These are phyloP conservation scores for Cyclina sinensis DNA, from an alignment of 1,140 invertebrate genomes.

Conservation along the genomic window DNA sequence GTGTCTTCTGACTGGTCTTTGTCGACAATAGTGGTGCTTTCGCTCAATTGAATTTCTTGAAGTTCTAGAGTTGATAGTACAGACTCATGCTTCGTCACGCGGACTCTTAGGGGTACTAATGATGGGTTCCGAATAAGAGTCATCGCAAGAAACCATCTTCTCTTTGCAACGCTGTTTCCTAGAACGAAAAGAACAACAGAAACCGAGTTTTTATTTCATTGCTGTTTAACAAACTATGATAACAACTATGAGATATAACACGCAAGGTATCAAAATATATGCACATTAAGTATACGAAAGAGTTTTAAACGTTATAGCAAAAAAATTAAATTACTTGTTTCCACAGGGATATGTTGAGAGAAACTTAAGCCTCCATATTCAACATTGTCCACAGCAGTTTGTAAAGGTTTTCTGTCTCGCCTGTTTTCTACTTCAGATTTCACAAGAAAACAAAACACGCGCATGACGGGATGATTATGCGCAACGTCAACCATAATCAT, in stretches of 20 bases:
- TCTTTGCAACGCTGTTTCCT: constrained; percentile 13
- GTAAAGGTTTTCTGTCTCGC: not conserved
- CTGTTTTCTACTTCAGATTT: not conserved
- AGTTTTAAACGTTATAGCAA: too few relatives aligned
- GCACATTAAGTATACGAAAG: too few relatives aligned
- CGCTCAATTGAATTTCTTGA: not conserved
- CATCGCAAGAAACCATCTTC: constrained; percentile 69
- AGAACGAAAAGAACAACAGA: too few relatives aligned
- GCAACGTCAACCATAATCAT: constrained; percentile 72
- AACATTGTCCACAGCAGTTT: not conserved
- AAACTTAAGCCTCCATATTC: not conserved
- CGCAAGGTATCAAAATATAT: too few relatives aligned
- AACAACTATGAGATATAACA: too few relatives aligned
- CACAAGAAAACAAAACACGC: constrained; percentile 62
- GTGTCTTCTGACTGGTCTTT: not conserved
- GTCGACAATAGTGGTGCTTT: not conserved
- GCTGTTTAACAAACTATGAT: too few relatives aligned
- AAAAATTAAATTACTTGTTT: not conserved
- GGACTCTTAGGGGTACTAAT: constrained; percentile 41
- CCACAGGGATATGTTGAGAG: not conserved
- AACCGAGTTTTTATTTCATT: too few relatives aligned
- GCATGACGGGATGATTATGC: constrained; percentile 72
- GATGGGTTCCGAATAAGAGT: constrained; percentile 70
- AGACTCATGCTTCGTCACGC: not conserved
- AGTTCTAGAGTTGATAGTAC: not conserved